Percentiles rank a stretch among this genome's conserved stretches.
Conservation (phyloP, 2,797 vertebrate species). For the Emydoidea blandingii region DNA sequence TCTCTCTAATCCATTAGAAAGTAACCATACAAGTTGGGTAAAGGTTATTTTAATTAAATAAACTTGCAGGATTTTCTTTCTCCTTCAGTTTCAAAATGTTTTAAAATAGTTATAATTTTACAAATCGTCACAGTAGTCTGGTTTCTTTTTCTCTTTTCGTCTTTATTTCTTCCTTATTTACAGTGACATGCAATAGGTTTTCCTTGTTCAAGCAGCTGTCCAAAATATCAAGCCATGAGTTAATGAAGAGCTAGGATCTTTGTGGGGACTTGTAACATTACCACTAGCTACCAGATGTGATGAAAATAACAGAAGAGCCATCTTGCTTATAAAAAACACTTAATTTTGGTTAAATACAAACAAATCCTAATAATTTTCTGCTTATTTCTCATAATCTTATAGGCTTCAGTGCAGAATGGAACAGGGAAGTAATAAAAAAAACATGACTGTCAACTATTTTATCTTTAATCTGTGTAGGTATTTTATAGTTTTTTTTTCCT, state of each 20-base stretch:
- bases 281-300: background rate
- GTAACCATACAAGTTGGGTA: background rate
- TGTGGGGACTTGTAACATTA: background rate
- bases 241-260: background rate
- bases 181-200: background rate
- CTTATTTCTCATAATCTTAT: background rate
- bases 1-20: background rate
- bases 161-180: background rate
- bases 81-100: background rate
- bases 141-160: background rate
- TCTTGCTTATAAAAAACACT: background rate
- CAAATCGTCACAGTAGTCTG: background rate
- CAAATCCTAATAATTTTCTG: no score
- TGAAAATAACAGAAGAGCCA: background rate
- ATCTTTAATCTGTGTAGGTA: background rate
- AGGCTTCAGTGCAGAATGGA: background rate
- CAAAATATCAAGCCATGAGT: background rate
- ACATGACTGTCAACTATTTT: no score
- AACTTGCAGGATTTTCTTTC: background rate
- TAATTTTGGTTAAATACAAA: background rate
- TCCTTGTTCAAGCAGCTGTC: background rate
- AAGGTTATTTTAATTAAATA: constrained; percentile 16
- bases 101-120: background rate
- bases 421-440: background rate
- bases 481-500: background rate